A percentile compares a stretch with the other conserved stretches of the same genome.
These are phyloP conservation scores for Trematomus bernacchii DNA, from an alignment of 2,797 vertebrate genomes.

Conservation along the genomic window DNA sequence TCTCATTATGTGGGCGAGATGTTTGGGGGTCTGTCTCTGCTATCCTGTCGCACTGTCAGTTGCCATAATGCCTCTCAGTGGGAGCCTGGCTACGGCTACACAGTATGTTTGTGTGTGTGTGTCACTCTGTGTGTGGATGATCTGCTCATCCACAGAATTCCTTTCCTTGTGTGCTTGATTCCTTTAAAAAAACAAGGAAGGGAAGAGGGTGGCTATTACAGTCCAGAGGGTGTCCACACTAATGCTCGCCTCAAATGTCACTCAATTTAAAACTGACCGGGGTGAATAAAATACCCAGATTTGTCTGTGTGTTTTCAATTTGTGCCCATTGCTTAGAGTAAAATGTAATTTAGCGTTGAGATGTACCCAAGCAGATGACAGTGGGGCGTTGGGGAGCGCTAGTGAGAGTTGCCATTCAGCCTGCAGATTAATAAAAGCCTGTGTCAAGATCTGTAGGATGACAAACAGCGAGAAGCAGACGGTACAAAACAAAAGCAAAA, in stretches of 20 bases:
- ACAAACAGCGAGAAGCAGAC: slow-evolving; percentile 71
- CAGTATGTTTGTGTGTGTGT: slow-evolving; percentile 66
- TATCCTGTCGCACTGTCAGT: slow-evolving; percentile 79
- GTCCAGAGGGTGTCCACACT: slow-evolving; percentile 60
- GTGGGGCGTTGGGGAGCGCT: slow-evolving; percentile 63
- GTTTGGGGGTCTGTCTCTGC: slow-evolving; percentile 80
- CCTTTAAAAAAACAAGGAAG: slow-evolving; percentile 63
- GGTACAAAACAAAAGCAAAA: slow-evolving; percentile 72
- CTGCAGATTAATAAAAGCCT: slow-evolving; percentile 76
- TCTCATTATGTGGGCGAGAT: slow-evolving; percentile 84
- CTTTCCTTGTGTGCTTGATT: slow-evolving; percentile 61
- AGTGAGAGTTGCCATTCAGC: slow-evolving; percentile 62
- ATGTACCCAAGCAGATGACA: slow-evolving; percentile 77
- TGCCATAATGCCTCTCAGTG: slow-evolving; percentile 79
- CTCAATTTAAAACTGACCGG: slow-evolving; percentile 65
- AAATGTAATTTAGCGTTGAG: slow-evolving; percentile 80
- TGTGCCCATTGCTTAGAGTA: slow-evolving; percentile 66
- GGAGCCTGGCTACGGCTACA: slow-evolving; percentile 64
- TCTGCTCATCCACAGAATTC: slow-evolving; percentile 51
- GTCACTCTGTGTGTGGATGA: slow-evolving; percentile 40
- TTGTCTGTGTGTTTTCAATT: slow-evolving; percentile 72
- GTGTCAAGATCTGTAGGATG: slow-evolving; percentile 71
- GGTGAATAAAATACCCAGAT: slow-evolving; percentile 66
- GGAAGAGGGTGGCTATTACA: slow-evolving; percentile 56
- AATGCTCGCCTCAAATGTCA: slow-evolving; percentile 77